These are phyloP conservation scores for Chaenocephalus aceratus DNA, from an alignment of 2,113 vertebrate genomes.

Conservation along the genomic window DNA sequence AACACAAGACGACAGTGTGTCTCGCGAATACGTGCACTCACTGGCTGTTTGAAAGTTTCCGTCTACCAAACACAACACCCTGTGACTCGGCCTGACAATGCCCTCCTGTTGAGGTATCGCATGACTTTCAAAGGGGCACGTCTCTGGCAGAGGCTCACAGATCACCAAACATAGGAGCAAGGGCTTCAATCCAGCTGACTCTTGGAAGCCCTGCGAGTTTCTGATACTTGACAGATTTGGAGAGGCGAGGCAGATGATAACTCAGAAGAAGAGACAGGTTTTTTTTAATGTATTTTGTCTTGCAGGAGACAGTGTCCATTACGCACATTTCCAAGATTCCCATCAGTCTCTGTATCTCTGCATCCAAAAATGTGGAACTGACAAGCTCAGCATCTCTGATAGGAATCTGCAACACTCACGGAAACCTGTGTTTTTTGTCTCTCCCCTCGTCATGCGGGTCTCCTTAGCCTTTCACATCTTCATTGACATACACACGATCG, in stretches of 20 bases:
- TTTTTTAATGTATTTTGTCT: background rate
- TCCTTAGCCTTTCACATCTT: slow-evolving; percentile 46
- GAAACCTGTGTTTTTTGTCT: slow-evolving; percentile 39
- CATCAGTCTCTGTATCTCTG: slow-evolving; percentile 52
- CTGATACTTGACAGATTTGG: slow-evolving; percentile 48
- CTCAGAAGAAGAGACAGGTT: slow-evolving; percentile 5
- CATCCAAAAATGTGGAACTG: slow-evolving; percentile 49
- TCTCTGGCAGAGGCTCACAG: slow-evolving; percentile 51
- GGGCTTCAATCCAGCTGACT: slow-evolving; percentile 48
- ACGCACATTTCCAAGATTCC: slow-evolving; percentile 29
- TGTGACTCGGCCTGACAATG: slow-evolving; percentile 60
- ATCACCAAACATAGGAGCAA: slow-evolving; percentile 45
- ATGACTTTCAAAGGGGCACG: slow-evolving; percentile 53
- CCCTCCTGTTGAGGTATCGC: slow-evolving; percentile 57
- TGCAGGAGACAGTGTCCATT: slow-evolving; percentile 6
- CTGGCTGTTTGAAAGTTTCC: slow-evolving; percentile 30
- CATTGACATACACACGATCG: slow-evolving; percentile 18
- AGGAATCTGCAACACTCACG: slow-evolving; percentile 70
- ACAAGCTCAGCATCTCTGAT: slow-evolving; percentile 70
- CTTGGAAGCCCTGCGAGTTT: slow-evolving; percentile 36
- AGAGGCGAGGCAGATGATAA: background rate
- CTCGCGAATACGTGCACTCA: slow-evolving; percentile 26
- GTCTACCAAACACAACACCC: slow-evolving; percentile 51
- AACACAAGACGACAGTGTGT: slow-evolving; percentile 28
- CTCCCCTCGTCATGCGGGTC: slow-evolving; percentile 46